These are phyloP conservation scores for Halcyon chelicuti DNA, from an alignment of 2,797 vertebrate genomes.

Conservation along the genomic window DNA sequence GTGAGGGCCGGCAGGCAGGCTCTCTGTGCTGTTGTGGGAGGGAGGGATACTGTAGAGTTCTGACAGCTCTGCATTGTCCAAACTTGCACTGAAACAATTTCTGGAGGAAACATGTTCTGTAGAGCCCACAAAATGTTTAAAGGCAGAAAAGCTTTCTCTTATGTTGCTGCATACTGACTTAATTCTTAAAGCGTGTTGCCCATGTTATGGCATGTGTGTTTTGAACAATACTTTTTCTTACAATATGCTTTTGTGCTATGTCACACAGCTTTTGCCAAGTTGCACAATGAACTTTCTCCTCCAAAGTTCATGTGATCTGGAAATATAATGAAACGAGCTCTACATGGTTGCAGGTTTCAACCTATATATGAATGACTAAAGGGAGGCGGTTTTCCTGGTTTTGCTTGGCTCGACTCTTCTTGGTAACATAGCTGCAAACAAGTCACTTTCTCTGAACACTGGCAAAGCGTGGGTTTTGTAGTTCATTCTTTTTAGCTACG, in stretches of 20 bases:
- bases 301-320: neutral
- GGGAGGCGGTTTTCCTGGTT: neutral
- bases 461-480: neutral
- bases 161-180: neutral
- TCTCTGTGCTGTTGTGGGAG: neutral
- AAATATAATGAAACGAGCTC: neutral
- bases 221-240: neutral
- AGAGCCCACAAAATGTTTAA: neutral
- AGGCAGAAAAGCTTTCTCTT: neutral
- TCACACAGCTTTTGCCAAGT: neutral
- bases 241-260: neutral
- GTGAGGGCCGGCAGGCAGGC: neutral
- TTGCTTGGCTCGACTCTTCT: neutral
- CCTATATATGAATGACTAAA: neutral
- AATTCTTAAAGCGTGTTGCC: neutral
- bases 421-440: neutral
- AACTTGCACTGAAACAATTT: neutral
- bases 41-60: neutral
- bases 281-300: neutral
- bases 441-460: neutral
- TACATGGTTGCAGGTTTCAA: neutral
- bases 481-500: neutral
- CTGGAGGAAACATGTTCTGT: neutral
- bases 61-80: neutral
- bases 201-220: fast-evolving